Base-by-base conservation (phyloP, 2,113 vertebrate species). In the Dromiciops gliroides region DNA sequence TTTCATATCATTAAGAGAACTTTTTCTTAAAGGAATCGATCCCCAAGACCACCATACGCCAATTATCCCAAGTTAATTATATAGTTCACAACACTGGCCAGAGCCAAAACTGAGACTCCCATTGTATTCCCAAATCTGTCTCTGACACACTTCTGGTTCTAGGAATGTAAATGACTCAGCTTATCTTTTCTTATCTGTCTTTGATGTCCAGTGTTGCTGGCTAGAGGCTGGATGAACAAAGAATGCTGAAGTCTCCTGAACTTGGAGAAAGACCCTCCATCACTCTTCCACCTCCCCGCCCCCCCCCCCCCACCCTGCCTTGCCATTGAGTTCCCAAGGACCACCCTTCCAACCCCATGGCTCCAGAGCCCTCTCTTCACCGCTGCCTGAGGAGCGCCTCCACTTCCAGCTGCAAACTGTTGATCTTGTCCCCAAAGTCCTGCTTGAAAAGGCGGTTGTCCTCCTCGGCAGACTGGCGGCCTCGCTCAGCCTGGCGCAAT, bases 351-450 rank as follows among this genome's bases (percentile, higher is more conserved):
- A 9, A 49, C n/a, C 56, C 67, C 67, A 8, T 83, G 67, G 23
- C 12, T 67, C 53, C 44, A 22, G 96, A 48, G 8, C 94, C 95
- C 90, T 98, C 37, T 98, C 89, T 97, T 99, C 98, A 99, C 99
- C 99, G 99, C 98, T 99, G 99, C 98, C 97, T 99, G 96, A 94
- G 98, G 97, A 99, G 99, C 95, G 98, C 99, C 93, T 99, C 99
- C 98, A 99, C 98, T 98, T 99, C 98, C 51, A 98, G 97, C 98
- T 99, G 99, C 93, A 99, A 99, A 97, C 99, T 99, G 98, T 99
- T 99, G 95, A 99, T 99, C 98, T 99, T 99, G 98, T 99, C 99
- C 88, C 99, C 99, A 83, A 99, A 99, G 95, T 99, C 99, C 98
- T 99, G 99, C 97, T 99, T 99, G 99, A 99, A 99, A 98, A 99